A percentile compares a stretch with the other conserved stretches of the same genome.
Evolutionary conservation across 2,113 vertebrate species (phyloP).

Genomic region (Odontesthes bonariensis): DNA sequence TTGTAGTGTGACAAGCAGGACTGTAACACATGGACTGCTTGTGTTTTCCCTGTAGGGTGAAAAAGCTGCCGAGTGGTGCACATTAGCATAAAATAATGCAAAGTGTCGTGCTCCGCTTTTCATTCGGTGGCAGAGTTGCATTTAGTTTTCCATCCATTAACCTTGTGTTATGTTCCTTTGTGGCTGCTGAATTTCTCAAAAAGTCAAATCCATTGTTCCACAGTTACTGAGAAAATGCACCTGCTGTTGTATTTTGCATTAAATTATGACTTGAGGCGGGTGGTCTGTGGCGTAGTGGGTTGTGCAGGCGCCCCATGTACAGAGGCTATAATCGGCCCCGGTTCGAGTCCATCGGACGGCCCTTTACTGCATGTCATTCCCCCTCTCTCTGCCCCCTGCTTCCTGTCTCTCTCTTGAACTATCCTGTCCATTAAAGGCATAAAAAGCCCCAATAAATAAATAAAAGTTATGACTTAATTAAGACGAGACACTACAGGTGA

Average conservation of each 20-base stretch:
- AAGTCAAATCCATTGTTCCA: constrained; percentile 33
- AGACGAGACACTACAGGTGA: too few species aligned
- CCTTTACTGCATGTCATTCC: too few species aligned
- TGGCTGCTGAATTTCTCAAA: constrained; percentile 38
- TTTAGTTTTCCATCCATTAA: constrained; percentile 68
- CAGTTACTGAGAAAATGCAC: constrained; percentile 19
- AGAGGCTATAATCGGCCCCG: too few species aligned
- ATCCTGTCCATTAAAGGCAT: too few species aligned
- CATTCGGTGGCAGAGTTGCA: constrained; percentile 58
- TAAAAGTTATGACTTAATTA: too few species aligned
- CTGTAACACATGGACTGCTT: constrained; percentile 68
- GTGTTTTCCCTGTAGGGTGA: constrained; percentile 65
- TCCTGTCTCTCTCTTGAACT: too few species aligned
- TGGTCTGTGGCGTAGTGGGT: too few species aligned
- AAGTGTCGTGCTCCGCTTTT: constrained; percentile 59
- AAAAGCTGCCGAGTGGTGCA: constrained; percentile 55
- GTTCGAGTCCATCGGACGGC: too few species aligned
- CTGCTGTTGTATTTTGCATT: background rate
- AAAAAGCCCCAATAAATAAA: too few species aligned
- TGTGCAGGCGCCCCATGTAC: too few species aligned
- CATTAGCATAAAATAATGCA: constrained; percentile 81
- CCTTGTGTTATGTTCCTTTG: constrained; percentile 54
- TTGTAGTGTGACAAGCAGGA: constrained; percentile 64
- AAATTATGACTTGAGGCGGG: constrained; percentile 11
- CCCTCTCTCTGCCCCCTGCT: too few species aligned